phyloP scores from a whole-genome alignment of 1,140 invertebrate genomes.

The Wasmannia auropunctata region DNA sequence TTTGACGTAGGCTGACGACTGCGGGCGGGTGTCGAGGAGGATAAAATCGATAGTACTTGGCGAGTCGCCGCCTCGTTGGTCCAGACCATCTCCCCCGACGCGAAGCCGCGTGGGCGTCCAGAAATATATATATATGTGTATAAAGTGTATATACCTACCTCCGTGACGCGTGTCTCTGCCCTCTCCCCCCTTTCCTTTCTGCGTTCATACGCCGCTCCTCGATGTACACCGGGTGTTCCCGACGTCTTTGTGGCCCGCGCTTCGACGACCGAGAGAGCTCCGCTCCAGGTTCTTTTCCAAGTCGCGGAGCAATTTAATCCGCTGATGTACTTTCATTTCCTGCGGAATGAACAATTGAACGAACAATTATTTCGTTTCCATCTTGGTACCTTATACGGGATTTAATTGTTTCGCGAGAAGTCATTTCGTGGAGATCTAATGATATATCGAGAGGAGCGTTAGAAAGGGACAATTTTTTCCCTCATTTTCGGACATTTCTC shows the following conservation, averaged over 20 bases:
- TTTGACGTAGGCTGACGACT: constrained; percentile 62
- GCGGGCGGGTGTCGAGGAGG: constrained; percentile 2
- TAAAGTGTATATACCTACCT: neutral
- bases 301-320: neutral
- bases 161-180: neutral
- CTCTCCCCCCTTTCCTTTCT: constrained; percentile 19
- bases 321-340: neutral
- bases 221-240: constrained; percentile 10
- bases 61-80: constrained; percentile 57
- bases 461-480: neutral
- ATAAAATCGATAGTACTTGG: constrained; percentile 65
- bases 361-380: neutral
- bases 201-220: neutral
- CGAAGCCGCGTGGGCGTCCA: constrained; percentile 51
- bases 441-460: no score
- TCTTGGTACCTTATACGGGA: neutral
- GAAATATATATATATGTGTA: constrained; percentile 29
- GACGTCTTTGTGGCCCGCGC: neutral
- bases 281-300: neutral
- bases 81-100: constrained; percentile 34
- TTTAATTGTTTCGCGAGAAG: neutral
- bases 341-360: neutral
- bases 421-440: neutral
- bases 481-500: neutral
- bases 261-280: neutral